Base-by-base conservation (phyloP, 2,797 vertebrate genomes). In the Crocidura indochinensis region DNA sequence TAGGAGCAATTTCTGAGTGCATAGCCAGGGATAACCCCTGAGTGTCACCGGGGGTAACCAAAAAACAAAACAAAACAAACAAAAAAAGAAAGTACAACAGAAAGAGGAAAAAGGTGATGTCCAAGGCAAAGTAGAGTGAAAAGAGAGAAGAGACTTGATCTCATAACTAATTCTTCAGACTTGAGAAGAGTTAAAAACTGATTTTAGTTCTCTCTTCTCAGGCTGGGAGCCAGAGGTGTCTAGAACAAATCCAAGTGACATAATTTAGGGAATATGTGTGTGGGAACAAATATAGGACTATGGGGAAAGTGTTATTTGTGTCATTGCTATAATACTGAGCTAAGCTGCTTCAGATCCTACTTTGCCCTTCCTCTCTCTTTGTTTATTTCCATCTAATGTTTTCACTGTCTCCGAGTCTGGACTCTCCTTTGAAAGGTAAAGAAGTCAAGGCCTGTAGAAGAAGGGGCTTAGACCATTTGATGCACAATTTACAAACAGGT, bases 141-240 rank as follows among this genome's bases (percentile, higher is more conserved):
- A n/a, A 19, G 74, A 67, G 87, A 82, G 68, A 76, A 60, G 74
- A 17, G 77, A 76, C 84, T 91, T 51, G 64, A 71, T 29, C 38
- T 75, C 46, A 68, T 51, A 69, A 83, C 82, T 86, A 75, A 73
- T 82, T 80, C 68, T 78, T 94, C 29, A 80, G 29, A 81, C 60
- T 73, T 82, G 71, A 85, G 71, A 84, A 79, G 24, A 31, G 29
- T 80, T 88, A 46, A 91, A 76, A 83, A 44, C 31, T 27, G 8
- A 87, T 74, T 77, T 88, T 81, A 56, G 87, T 88, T 72, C 68
- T 77, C 12, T 87, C 64, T 51, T 49, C 46, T 51, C 11, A 71
- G 69, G 8, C 56, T 76, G 67, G 77, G 29, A 79, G 76, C 27
- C 72, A 56, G 72, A 17, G 14, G 49, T 69, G 47, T 84, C 26